These are phyloP conservation scores for Sisyra nigra DNA, from an alignment of 2,888 invertebrate genomes.

Conservation along the genomic window DNA sequence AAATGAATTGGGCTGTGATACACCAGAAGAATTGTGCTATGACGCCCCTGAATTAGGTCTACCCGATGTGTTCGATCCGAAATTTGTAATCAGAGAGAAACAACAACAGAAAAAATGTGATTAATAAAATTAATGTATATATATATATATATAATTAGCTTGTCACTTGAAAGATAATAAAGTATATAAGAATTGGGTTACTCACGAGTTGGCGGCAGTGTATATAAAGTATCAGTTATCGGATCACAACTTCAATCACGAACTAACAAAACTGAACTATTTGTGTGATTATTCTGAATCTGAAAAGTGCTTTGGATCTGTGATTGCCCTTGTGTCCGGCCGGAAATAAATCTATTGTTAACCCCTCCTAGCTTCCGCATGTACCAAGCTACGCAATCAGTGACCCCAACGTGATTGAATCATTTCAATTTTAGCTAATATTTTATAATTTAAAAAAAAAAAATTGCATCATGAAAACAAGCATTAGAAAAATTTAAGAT, in stretches of 20 bases:
- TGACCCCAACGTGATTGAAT: too few relatives aligned
- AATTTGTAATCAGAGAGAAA: background rate
- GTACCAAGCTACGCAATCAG: background rate
- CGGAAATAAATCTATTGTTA: slow-evolving; percentile 2
- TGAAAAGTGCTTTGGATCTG: background rate
- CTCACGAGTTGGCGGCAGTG: too few relatives aligned
- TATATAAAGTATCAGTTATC: too few relatives aligned
- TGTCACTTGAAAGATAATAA: too few relatives aligned
- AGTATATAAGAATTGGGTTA: too few relatives aligned
- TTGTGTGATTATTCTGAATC: background rate
- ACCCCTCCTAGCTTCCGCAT: background rate
- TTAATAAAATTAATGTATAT: too few relatives aligned
- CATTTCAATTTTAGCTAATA: too few relatives aligned
- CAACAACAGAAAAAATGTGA: background rate
- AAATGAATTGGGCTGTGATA: slow-evolving; percentile 80
- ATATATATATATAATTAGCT: too few relatives aligned
- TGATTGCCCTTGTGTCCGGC: slow-evolving; percentile 5
- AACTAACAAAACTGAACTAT: background rate
- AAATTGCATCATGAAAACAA: too few relatives aligned
- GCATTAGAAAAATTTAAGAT: too few relatives aligned
- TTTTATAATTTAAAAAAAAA: too few relatives aligned
- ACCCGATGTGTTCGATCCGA: slow-evolving; percentile 48
- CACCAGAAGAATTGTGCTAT: slow-evolving; percentile 89
- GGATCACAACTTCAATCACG: too few relatives aligned
- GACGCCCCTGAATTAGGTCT: slow-evolving; percentile 90